Percentiles rank a stretch among this genome's conserved stretches.
These are phyloP conservation scores for Argyresthia goedartella DNA, from an alignment of 2,888 invertebrate genomes.

Conservation along the genomic window DNA sequence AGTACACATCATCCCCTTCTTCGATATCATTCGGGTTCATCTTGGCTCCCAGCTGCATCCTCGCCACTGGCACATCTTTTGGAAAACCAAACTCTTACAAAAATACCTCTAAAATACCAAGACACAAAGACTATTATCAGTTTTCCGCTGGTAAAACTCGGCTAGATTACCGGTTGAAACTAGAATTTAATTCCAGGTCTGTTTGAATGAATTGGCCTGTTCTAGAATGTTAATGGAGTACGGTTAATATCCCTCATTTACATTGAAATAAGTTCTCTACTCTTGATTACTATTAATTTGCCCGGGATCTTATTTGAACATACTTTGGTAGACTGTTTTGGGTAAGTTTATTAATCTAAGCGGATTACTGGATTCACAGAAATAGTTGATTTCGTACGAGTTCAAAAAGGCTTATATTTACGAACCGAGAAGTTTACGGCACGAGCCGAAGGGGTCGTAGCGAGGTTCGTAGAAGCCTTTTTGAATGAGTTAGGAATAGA, in stretches of 20 bases:
- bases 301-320: too few species aligned
- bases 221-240: background rate
- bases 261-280: conserved; percentile 8
- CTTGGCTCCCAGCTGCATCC: conserved; percentile 51
- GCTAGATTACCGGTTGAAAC: background rate
- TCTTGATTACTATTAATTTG: too few species aligned
- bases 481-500: too few species aligned
- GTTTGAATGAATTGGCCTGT: background rate
- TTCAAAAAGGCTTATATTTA: too few species aligned
- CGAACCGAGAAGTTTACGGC: too few species aligned
- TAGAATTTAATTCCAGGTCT: background rate
- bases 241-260: conserved; percentile 11
- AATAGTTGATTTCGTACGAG: too few species aligned
- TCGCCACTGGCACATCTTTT: conserved; percentile 53
- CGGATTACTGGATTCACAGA: too few species aligned
- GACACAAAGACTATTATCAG: background rate
- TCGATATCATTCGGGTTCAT: conserved; percentile 67
- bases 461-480: too few species aligned
- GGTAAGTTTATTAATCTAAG: too few species aligned
- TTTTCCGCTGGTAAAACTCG: background rate
- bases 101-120: background rate
- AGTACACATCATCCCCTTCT: conserved; percentile 65
- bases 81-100: background rate
- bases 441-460: too few species aligned
- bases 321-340: too few species aligned